These are phyloP conservation scores for Noctua pronuba DNA, from an alignment of 2,888 invertebrate genomes.

Conservation along the genomic window DNA sequence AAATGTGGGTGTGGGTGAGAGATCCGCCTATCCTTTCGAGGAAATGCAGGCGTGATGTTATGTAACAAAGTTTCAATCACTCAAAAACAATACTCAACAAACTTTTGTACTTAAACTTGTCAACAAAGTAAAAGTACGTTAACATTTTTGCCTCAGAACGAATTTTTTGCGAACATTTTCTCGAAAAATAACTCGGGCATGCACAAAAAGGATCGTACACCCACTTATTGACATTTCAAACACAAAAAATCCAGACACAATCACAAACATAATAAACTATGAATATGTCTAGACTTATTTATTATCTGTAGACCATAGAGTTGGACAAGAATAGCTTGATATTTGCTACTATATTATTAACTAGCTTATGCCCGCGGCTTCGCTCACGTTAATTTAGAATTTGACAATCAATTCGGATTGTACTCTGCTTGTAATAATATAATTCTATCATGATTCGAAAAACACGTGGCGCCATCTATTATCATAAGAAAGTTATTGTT, in stretches of 20 bases:
- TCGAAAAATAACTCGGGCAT: neutral
- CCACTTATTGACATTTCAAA: neutral
- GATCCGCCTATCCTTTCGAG: neutral
- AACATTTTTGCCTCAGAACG: neutral
- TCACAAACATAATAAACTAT: neutral
- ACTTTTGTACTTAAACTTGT: neutral
- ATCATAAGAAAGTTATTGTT: no score
- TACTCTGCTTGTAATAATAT: no score
- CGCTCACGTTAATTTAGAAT: no score
- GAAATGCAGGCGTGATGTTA: neutral
- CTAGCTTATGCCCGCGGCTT: no score
- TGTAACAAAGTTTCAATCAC: neutral
- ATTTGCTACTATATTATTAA: conserved; percentile 1
- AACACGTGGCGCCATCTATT: no score
- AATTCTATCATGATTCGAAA: no score
- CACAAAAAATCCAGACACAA: neutral
- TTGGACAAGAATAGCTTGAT: neutral
- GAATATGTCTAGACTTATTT: neutral
- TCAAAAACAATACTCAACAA: neutral
- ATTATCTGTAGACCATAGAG: neutral
- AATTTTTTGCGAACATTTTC: neutral
- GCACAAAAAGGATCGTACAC: neutral
- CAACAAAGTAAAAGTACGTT: neutral
- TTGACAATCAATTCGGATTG: no score
- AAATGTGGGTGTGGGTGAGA: neutral